Percentiles rank a stretch among this genome's conserved stretches.
phyloP scores from a whole-genome alignment of 2,113 vertebrate genomes.

The Datnioides undecimradiatus region DNA sequence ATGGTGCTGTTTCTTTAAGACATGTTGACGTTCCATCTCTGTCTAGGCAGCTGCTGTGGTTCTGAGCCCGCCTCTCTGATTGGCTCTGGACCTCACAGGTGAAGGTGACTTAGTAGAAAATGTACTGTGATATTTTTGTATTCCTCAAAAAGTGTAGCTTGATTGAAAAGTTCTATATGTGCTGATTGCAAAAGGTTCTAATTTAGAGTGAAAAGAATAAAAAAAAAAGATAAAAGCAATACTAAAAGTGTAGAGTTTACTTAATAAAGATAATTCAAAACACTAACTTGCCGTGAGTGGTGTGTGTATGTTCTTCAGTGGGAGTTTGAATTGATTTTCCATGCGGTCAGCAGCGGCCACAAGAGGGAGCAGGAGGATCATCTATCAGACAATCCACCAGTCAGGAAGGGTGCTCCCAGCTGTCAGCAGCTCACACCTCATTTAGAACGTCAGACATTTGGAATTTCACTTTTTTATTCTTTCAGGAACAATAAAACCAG shows the following conservation, averaged over 20 bases:
- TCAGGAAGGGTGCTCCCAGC: neutral
- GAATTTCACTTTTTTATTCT: too few relatives aligned
- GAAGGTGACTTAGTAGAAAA: slow-evolving; percentile 82
- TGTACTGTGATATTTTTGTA: slow-evolving; percentile 90
- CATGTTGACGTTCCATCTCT: slow-evolving; percentile 48
- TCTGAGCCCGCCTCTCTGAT: slow-evolving; percentile 57
- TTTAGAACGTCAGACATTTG: neutral
- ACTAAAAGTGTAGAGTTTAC: slow-evolving; percentile 85
- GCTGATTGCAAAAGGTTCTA: slow-evolving; percentile 82
- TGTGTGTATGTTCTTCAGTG: slow-evolving; percentile 34
- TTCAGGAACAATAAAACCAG: too few relatives aligned
- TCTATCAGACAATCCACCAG: neutral
- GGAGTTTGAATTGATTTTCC: neutral
- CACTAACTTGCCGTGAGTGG: slow-evolving; percentile 46
- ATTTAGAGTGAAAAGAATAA: slow-evolving; percentile 80
- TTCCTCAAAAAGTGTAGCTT: slow-evolving; percentile 85
- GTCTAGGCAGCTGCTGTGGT: slow-evolving; percentile 71
- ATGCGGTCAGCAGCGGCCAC: neutral
- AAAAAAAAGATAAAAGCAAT: slow-evolving; percentile 82
- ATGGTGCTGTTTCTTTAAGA: slow-evolving; percentile 62
- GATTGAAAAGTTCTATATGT: slow-evolving; percentile 79
- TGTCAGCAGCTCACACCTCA: neutral
- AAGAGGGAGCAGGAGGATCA: neutral
- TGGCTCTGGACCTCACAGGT: slow-evolving; percentile 73
- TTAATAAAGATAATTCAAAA: slow-evolving; percentile 86